Base-by-base conservation (phyloP, 2,888 invertebrate species). In the Sericinus montela region DNA sequence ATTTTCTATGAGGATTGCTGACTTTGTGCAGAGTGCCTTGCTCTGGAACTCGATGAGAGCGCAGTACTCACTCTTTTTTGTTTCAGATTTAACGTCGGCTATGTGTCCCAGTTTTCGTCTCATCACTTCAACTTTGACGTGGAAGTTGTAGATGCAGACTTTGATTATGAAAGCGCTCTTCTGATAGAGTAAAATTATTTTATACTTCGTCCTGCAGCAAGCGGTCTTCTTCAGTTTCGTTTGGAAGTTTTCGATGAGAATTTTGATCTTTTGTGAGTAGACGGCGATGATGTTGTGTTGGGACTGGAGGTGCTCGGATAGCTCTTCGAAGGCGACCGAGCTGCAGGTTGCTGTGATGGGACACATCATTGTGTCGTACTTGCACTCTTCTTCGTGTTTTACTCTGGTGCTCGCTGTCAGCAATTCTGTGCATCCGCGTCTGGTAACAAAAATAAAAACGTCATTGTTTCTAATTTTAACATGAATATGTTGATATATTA, bases 121-220 rank as follows among this genome's bases (percentile, higher is more conserved):
- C 84, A 86, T 87, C 0, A 88, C 82, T 63, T 88, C 87, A 0
- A 88, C 87, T 63, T 74, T 73, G 0, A 89, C 86, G 53, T 86
- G 84, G 53, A 88, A 89, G 53, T 89, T 88, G 65, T 86, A 87
- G 44, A 88, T 84, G 63, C 85, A 87, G 0, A 89, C 84, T 75
- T 89, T 87, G 62, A 89, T 85, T 32, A 88, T 79, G 54, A 89
- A 89, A 10, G 87, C 88, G 60, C 86, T 85, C 63, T 87, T 87
- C 53, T 87, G 80, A 51, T 86, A 77, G 0, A 89, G 69, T 1
- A 89, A 56, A 6, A 87, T 72, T 19, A 89, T 86, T 60, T 88
- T 88, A 67, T 89, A 89, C 55, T 89, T 89, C 0, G 88, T 86
- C 64, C 84, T 67, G 57, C 86, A 86, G 63, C 83, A 88, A 1